Percentiles rank a stretch among this genome's conserved stretches.
These are phyloP conservation scores for Anguilla japonica DNA, from an alignment of 2,113 vertebrate genomes.

Conservation along the genomic window DNA sequence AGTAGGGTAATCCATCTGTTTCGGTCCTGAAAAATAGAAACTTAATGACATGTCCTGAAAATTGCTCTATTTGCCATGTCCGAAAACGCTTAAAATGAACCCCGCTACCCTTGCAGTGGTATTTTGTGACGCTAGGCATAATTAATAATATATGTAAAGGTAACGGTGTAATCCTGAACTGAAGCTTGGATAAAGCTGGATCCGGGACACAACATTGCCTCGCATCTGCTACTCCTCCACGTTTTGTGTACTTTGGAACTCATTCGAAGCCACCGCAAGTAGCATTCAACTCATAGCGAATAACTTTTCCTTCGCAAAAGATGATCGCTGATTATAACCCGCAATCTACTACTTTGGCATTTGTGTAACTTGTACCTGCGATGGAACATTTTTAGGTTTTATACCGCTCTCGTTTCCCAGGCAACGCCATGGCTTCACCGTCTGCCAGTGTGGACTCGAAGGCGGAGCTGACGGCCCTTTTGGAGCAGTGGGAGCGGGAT, in stretches of 20 bases:
- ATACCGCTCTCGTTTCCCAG: constrained; percentile 46
- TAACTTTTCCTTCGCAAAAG: neutral
- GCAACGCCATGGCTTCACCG: constrained; percentile 79
- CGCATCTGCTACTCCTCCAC: neutral
- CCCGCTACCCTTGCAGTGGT: too few relatives aligned
- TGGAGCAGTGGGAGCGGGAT: constrained; percentile 96
- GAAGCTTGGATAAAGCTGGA: neutral
- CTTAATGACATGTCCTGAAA: neutral
- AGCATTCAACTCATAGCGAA: neutral
- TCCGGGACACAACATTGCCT: neutral
- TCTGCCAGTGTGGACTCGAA: constrained; percentile 92
- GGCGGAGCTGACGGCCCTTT: constrained; percentile 90
- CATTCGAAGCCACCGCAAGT: neutral
- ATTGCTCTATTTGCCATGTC: too few relatives aligned
- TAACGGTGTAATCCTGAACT: neutral
- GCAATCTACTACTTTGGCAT: neutral
- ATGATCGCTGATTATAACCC: neutral
- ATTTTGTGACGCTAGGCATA: too few relatives aligned
- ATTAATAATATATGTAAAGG: too few relatives aligned
- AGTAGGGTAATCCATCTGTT: neutral
- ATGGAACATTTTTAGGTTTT: neutral
- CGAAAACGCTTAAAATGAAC: too few relatives aligned
- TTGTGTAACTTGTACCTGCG: neutral
- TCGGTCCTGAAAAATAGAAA: neutral
- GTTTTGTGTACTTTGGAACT: neutral